Conservation (phyloP, 2,113 vertebrate species). For the Prolemur simus region DNA sequence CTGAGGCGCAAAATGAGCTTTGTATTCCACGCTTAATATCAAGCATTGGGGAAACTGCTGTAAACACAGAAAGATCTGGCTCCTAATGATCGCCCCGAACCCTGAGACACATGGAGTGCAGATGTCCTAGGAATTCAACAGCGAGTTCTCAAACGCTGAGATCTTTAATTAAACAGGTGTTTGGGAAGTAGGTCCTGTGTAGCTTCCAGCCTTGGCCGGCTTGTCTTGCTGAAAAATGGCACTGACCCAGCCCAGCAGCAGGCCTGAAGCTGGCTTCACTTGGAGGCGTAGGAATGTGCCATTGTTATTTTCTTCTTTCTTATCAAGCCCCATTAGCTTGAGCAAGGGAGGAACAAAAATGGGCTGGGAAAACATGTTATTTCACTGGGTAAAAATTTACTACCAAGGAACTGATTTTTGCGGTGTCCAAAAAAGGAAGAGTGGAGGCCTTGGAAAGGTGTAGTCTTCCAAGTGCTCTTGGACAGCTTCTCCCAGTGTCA, state of each 20-base stretch:
- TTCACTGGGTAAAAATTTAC: constrained; percentile 91
- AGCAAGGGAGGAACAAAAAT: constrained; percentile 75
- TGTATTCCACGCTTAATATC: background rate
- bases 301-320: constrained; percentile 86
- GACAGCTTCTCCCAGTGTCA: constrained; percentile 65
- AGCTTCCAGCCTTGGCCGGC: constrained; percentile 78
- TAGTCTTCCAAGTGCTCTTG: constrained; percentile 71
- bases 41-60: background rate
- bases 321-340: constrained; percentile 87
- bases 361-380: constrained; percentile 86
- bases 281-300: constrained; percentile 81
- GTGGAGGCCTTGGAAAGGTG: constrained; percentile 63
- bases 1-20: background rate
- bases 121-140: constrained; percentile 76
- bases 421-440: constrained; percentile 88
- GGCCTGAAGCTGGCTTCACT: constrained; percentile 75
- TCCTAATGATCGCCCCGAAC: background rate
- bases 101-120: constrained; percentile 81
- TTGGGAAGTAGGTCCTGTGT: constrained; percentile 82
- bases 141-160: constrained; percentile 69
- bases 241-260: constrained; percentile 80
- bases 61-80: background rate
- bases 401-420: constrained; percentile 83
- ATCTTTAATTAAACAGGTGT: constrained; percentile 90
- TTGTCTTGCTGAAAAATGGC: constrained; percentile 71